These are phyloP conservation scores for Sphenopsis melanotis DNA, from an alignment of 2,797 vertebrate genomes.

Conservation along the genomic window DNA sequence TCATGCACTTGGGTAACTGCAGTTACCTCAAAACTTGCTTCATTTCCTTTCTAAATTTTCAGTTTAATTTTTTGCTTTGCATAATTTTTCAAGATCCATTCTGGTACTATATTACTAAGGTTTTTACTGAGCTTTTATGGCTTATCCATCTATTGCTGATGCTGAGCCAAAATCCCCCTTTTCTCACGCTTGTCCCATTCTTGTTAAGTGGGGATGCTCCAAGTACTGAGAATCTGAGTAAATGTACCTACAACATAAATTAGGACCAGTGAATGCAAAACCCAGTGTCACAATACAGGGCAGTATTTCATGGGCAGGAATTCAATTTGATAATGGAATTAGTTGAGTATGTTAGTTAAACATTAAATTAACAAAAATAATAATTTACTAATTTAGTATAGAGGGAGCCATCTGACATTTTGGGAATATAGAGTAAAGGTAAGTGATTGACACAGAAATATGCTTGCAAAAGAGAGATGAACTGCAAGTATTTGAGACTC, in stretches of 20 bases:
- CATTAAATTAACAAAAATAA: neutral
- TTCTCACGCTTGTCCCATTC: fast-evolving
- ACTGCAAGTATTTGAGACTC: neutral
- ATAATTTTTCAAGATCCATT: neutral
- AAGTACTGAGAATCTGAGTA: neutral
- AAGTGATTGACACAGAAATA: neutral
- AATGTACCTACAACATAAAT: neutral
- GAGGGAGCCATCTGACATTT: neutral
- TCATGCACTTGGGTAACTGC: neutral
- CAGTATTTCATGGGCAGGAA: neutral
- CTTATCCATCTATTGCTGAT: neutral
- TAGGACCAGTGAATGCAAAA: neutral
- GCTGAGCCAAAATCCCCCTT: neutral
- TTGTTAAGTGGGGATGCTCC: neutral
- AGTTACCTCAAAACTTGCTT: neutral
- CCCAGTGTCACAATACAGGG: neutral
- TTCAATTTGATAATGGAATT: neutral
- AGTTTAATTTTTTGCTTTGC: neutral
- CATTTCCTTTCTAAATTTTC: neutral
- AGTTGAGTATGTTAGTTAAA: neutral
- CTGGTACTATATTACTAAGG: neutral
- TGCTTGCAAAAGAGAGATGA: neutral
- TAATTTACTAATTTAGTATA: neutral
- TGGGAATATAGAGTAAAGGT: neutral
- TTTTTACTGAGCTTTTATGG: neutral